Evolutionary conservation across 2,113 vertebrate species (phyloP).

Genomic region (Clarias magur): DNA sequence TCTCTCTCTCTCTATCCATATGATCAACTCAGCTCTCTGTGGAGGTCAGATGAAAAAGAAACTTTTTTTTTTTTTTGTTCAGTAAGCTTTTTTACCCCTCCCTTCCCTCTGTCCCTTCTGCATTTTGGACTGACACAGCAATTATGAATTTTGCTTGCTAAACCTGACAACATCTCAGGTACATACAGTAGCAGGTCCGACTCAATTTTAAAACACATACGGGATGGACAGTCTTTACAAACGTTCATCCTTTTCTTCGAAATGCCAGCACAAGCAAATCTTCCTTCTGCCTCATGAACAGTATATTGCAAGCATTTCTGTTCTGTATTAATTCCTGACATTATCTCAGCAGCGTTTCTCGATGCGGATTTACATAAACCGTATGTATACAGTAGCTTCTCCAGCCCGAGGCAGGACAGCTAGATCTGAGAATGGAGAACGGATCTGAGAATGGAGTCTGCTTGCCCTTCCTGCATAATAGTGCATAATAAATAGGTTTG

Average conservation of each 20-base stretch:
- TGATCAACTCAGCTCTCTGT: conserved; percentile 60
- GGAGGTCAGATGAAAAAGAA: conserved; percentile 59
- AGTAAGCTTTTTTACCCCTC: conserved; percentile 44
- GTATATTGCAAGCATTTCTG: background rate
- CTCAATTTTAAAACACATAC: background rate
- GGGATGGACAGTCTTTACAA: background rate
- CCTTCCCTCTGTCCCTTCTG: conserved; percentile 47
- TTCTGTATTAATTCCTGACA: background rate
- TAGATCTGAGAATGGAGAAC: background rate
- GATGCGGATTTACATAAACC: background rate
- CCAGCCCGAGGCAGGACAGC: background rate
- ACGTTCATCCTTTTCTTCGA: background rate
- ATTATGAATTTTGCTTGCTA: conserved; percentile 53
- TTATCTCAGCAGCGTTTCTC: background rate
- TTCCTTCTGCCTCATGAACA: background rate
- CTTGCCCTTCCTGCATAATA: conserved; percentile 19
- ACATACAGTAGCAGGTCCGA: background rate
- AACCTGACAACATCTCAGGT: background rate
- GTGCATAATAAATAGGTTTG: conserved; percentile 2
- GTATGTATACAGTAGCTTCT: background rate
- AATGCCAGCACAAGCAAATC: background rate
- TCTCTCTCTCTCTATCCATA: conserved; percentile 29
- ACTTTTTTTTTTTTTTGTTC: conserved; percentile 45
- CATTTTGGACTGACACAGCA: conserved; percentile 60
- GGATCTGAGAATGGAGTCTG: too few relatives aligned